Evolutionary conservation across 2,797 vertebrate genomes (phyloP).

Genomic region (Microctenopoma lineatum): DNA sequence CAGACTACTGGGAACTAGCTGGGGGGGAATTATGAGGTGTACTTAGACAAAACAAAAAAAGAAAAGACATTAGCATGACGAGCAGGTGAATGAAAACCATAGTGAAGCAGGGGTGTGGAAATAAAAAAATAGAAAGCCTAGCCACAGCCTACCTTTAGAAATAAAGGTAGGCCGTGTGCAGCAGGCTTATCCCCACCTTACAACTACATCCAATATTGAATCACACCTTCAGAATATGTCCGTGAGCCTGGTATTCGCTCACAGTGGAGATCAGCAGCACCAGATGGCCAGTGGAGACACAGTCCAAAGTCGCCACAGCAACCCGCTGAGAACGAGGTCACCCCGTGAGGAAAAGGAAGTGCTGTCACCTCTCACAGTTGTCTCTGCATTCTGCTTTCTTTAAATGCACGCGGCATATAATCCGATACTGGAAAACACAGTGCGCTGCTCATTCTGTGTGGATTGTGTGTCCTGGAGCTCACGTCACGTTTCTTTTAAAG

Average conservation of each 20-base stretch:
- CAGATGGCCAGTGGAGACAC: constrained; percentile 74
- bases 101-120: no score
- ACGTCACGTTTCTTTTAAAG: constrained; percentile 7
- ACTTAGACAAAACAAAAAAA: constrained; percentile 26
- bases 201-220: constrained; percentile 65
- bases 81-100: constrained; percentile 41
- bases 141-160: neutral
- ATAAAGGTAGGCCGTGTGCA: constrained; percentile 27
- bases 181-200: constrained; percentile 69
- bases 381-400: constrained; percentile 28
- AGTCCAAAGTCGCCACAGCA: constrained; percentile 54
- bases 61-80: constrained; percentile 32
- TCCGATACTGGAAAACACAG: no score
- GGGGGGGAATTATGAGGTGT: constrained; percentile 4
- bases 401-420: constrained; percentile 2
- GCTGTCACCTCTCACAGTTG: constrained; percentile 64
- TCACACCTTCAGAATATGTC: constrained; percentile 70
- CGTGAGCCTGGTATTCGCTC: constrained; percentile 61
- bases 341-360: constrained; percentile 54
- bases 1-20: neutral
- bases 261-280: constrained; percentile 53
- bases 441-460: no score
- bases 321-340: constrained; percentile 71
- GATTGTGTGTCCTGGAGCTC: neutral
- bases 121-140: no score